Evolutionary conservation across 2,113 vertebrate species (phyloP), one percentile per base, ranked within the genome.

Genomic region (Amazona vittata): DNA sequence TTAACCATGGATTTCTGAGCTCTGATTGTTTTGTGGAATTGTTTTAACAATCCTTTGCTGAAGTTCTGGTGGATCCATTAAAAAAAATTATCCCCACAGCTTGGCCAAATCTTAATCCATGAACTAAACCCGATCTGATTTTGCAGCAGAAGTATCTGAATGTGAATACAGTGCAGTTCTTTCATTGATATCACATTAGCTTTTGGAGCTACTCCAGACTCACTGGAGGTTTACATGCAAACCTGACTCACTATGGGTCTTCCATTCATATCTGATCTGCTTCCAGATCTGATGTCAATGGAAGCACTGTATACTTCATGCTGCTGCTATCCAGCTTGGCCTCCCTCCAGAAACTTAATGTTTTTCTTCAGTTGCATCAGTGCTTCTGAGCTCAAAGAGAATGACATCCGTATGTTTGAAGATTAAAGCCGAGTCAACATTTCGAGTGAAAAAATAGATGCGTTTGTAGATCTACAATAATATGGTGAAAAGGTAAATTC

Each of bases 261-360:
- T 94, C 86, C 90, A 83, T 90, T 92, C 87, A 89, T 86, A 97
- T 97, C 86, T 97, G 95, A 97, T 97, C 86, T 96, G 53, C 83
- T 97, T 96, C 93, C 83, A 94, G 85, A 89, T 97, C 90, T 94
- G 82, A 80, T 96, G 83, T 98, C 91, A 96, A 71, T 96, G 93
- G 83, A 84, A 94, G 55, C 69, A 63, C 83, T 97, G 55, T 95
- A 89, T 68, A 75, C 62, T 68, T 86, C 57, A 16, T 10, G 37
- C 65, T 89, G 95, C 64, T 31, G 80, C 78, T 86, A 14, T 84
- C 92, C 93, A 95, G 70, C 85, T 88, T 83, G 82, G 85, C 83
- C 55, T 92, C 53, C 43, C 49, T 93, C 85, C 90, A 95, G 87
- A 96, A 95, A 16, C 22, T 81, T 93, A 71, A 86, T 91, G 89